Evolutionary conservation across 2,797 vertebrate genomes (phyloP), one percentile per base, ranked within the genome.

Genomic region (Anabas testudineus): DNA sequence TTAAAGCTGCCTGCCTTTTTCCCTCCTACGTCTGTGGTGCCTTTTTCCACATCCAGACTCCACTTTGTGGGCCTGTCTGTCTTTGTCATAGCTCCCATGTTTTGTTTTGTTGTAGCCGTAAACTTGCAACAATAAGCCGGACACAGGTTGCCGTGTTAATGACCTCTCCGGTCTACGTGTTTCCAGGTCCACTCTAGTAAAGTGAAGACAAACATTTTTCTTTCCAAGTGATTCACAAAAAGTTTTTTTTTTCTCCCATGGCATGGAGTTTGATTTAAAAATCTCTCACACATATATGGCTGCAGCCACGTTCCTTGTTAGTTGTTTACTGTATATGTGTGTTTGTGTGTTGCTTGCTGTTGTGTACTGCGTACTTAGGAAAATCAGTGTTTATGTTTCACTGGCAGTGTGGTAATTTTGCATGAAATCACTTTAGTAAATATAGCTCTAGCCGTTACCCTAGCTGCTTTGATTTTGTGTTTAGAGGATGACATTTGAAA

Each of bases 381-480:
- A 87, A 85, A 82, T 90, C 67, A 53, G 61, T 72, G 75, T 86
- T 84, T 84, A 82, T 79, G 81, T 88, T 90, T 86, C 53, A 69
- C 54, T 73, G 74, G 70, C 70, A 69, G 71, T 81, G 68, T 78
- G 61, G 84, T 89, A 82, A 88, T 87, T 86, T 86, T 59, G 74
- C 86, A 81, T 87, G 71, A 91, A 91, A 90, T 92, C 84, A 80
- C 82, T 89, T 86, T 55, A 74, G 85, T 88, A 90, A 91, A 91
- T 87, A 88, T 85, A 88, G 86, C 87, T 77, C 88, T 85, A 88
- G 86, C 87, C 77, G 86, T 92, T 91, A 88, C 89, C 84, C 86
- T n/a, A n/a, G n/a, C n/a, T 78, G 75, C 77, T 81, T 58, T 78
- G 73, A 85, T 91, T 87, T 87, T 80, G 70, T 89, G 79, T 89